Percentiles rank a stretch among this genome's conserved stretches.
Conservation (phyloP, 2,113 vertebrate species). For the Macquaria australasica region DNA sequence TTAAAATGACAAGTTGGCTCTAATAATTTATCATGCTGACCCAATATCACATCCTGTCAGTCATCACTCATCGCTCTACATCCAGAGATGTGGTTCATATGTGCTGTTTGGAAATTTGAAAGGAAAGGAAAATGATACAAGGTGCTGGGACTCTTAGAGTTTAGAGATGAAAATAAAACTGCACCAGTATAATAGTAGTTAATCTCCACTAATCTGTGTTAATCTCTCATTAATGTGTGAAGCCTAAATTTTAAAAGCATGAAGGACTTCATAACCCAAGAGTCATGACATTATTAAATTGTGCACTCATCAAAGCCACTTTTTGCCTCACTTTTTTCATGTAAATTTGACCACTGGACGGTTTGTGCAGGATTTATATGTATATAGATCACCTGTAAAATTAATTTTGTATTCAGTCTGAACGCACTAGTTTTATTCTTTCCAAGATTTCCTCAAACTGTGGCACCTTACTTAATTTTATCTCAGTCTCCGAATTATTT, state of each 20-base stretch:
- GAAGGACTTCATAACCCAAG: neutral
- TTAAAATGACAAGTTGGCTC: conserved; percentile 32
- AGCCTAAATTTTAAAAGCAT: neutral
- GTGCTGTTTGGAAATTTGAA: neutral
- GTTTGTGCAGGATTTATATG: no score
- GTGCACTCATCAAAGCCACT: no score
- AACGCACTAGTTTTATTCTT: neutral
- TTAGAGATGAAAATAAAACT: neutral
- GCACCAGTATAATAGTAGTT: no score
- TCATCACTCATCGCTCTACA: conserved; percentile 46
- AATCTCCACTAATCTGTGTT: no score
- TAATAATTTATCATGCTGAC: conserved; percentile 47
- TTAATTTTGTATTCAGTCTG: no score
- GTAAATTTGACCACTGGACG: no score
- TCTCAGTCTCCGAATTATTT: neutral
- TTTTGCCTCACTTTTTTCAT: no score
- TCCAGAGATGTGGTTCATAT: neutral
- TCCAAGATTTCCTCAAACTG: neutral
- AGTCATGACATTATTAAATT: neutral
- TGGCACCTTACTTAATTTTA: neutral
- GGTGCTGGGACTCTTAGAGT: neutral
- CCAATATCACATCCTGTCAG: conserved; percentile 31
- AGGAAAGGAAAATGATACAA: neutral
- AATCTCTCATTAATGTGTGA: no score
- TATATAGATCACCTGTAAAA: no score